Base-by-base conservation (phyloP, 2,888 invertebrate genomes). In the Conus canariensis region DNA sequence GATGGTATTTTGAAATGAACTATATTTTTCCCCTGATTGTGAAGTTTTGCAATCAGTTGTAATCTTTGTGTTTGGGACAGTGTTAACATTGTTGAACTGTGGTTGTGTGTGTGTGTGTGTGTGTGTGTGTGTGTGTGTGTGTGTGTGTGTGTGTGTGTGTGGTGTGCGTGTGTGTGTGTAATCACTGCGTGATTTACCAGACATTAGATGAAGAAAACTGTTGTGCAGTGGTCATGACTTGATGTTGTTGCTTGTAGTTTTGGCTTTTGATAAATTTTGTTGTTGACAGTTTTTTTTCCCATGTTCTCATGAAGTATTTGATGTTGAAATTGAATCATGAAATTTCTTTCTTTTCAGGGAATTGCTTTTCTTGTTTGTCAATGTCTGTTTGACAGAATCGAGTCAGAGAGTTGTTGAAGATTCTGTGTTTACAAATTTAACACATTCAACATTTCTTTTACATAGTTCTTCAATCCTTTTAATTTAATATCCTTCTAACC, bases 31-130 rank as follows among this genome's bases (percentile, higher is more conserved):
- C 77, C 85, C 89, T 89, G 89, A 89, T 89, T 89, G 89, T 89
- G 85, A 85, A 77, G 56, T 89, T 85, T 89, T 89, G 85, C 89
- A 89, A 77, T 89, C 89, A 89, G 89, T 64, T 89, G 85, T 89
- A 89, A 25, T 85, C 89, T 85, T 10, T 85, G 30, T 83, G 86
- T 86, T 64, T 86, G 60, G 86, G 86, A 86, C 19, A 45, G 86
- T 22, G 30, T 83, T 83, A 8, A 60, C 60, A 60, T 86, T 67
- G 64, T 25, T 87, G 58, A 30, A 25, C n/a, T 87, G 58, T 64
- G 19, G 16, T 87, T 87, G 58, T 19, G 16, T 58, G 58, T 85
- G 59, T 58, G 59, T 74, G 87, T 22, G 58, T 19, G 77, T 77
- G 77, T 77, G n/a, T 64, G 64, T 64, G 64, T 64, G 64, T 64